Conservation (phyloP, 53 echinoderm and acorn worm genomes). For the Holothuria leucospilota region DNA sequence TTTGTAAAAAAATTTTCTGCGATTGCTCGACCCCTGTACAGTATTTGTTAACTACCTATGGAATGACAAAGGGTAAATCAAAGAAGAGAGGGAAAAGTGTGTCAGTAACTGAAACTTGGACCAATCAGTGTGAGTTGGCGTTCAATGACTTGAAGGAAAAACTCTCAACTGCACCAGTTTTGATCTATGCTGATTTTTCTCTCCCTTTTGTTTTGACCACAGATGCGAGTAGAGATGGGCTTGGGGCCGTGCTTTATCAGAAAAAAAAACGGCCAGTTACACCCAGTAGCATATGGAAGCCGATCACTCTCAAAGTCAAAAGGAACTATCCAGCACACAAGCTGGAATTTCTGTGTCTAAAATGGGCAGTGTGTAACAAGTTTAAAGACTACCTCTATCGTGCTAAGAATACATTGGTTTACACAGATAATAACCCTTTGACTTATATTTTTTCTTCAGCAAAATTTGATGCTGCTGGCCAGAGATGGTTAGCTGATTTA, state of each 20-base stretch:
- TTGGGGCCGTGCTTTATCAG: slow-evolving; percentile 60
- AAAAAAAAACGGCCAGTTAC: slow-evolving; percentile 48
- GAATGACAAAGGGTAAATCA: too few species aligned
- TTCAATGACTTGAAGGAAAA: slow-evolving; percentile 52
- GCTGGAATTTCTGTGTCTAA: slow-evolving; percentile 58
- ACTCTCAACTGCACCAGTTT: slow-evolving; percentile 51
- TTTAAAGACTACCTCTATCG: slow-evolving; percentile 63
- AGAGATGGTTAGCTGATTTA: too few species aligned
- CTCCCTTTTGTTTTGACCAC: slow-evolving; percentile 58
- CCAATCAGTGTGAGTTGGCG: slow-evolving; percentile 54
- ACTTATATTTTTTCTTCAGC: too few species aligned
- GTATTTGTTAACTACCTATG: too few species aligned
- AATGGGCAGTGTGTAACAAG: slow-evolving; percentile 69
- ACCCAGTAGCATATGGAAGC: slow-evolving; percentile 51
- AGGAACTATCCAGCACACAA: slow-evolving; percentile 32
- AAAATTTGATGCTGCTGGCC: too few species aligned
- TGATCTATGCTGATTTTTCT: slow-evolving; percentile 64
- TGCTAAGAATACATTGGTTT: neutral
- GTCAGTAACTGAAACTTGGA: slow-evolving; percentile 28
- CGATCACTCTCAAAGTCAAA: slow-evolving; percentile 19
- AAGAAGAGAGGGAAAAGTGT: too few species aligned
- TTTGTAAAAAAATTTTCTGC: slow-evolving; percentile 60
- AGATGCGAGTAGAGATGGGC: slow-evolving; percentile 60
- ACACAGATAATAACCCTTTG: too few species aligned
- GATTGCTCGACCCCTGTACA: slow-evolving; percentile 56